phyloP scores from a whole-genome alignment of 1,140 invertebrate species.

The Dryas iulia region DNA sequence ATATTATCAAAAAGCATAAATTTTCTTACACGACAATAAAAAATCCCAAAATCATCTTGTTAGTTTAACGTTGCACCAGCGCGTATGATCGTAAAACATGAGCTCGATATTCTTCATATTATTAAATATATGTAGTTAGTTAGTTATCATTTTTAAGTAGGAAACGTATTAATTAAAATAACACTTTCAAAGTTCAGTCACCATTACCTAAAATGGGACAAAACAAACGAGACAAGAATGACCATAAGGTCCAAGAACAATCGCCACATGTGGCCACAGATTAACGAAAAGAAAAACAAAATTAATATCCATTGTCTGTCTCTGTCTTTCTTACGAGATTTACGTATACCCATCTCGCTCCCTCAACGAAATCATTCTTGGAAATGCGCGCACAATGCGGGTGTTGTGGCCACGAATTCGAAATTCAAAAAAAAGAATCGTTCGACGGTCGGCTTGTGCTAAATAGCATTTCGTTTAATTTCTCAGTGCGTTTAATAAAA shows the following conservation, averaged over 20 bases:
- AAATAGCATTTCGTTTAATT: constrained; percentile 50
- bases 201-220: constrained; percentile 45
- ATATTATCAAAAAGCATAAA: background rate
- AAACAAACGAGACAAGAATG: constrained; percentile 63
- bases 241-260: constrained; percentile 76
- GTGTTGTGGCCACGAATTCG: constrained; percentile 64
- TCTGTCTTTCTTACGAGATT: constrained; percentile 31
- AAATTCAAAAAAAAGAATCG: constrained; percentile 56
- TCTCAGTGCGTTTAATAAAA: constrained; percentile 27
- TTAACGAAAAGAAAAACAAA: constrained; percentile 77
- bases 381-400: constrained; percentile 73
- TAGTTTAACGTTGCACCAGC: background rate
- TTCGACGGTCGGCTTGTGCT: constrained; percentile 49
- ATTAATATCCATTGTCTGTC: constrained; percentile 53
- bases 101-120: background rate
- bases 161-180: constrained; percentile 40
- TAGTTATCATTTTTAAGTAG: background rate
- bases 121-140: background rate
- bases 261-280: constrained; percentile 77
- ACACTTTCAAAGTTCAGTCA: constrained; percentile 57
- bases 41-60: background rate
- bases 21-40: background rate
- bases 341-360: constrained; percentile 39
- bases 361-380: constrained; percentile 69
- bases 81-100: background rate